Base-by-base conservation (phyloP, 2,113 vertebrate species). In the Lipophrys pholis region DNA sequence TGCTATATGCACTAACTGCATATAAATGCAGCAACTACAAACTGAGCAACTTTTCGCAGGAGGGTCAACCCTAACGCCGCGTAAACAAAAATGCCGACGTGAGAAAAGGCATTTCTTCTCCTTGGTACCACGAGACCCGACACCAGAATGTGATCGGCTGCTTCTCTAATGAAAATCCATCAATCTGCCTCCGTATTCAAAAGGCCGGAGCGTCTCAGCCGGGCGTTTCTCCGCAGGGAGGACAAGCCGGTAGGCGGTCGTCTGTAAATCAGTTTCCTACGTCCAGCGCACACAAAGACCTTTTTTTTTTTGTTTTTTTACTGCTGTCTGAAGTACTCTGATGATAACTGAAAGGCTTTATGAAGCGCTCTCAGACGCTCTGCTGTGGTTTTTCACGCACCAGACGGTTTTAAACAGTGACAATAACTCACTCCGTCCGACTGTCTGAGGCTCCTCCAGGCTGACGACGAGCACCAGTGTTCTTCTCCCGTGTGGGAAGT, bases 201-300 rank as follows among this genome's bases (percentile, higher is more conserved):
- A 17, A 52, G 17, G 52, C 45, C 21, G 2, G 21, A 49, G 43
- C 11, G 52, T 40, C 11, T 3, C 12, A 15, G 38, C 52, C 12
- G 57, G 76, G 69, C 50, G 36, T 68, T 67, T 71, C 7, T 36
- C 57, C 46, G 17, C 6, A 53, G 49, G 75, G 79, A 73, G 42
- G 54, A 75, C 52, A 69, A 53, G 53, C 17, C 54, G 52, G 54
- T 42, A 64, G 76, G 80, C 57, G 66, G 65, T 55, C 43, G 16
- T 40, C 62, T 57, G 61, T 80, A 73, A 80, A 88, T 81, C 82
- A 82, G 15, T 74, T 73, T 55, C 69, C 70, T 67, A 35, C 45
- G 56, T 55, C 49, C 39, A 65, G 41, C 65, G 58, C 58, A n/a
- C n/a, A n/a, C n/a, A n/a, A n/a, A n/a, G n/a, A n/a, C n/a, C n/a